Evolutionary conservation across 2,888 invertebrate species (phyloP).

Genomic region (Carterocephalus palaemon): DNA sequence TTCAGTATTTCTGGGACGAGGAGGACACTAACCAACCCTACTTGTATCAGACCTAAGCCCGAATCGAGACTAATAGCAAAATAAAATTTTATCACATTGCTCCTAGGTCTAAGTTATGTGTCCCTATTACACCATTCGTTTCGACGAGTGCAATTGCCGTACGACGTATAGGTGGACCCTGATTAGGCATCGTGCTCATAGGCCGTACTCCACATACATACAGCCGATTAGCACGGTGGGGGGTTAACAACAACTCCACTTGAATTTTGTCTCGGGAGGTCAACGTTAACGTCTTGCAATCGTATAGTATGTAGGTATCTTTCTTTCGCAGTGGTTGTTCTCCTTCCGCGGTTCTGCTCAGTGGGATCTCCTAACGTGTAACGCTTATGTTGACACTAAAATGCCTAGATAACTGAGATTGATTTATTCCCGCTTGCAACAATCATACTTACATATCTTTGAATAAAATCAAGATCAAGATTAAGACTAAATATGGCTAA

Average conservation of each 20-base stretch:
- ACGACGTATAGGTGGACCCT: constrained; percentile 10
- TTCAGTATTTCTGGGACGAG: constrained; percentile 22
- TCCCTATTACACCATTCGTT: constrained; percentile 14
- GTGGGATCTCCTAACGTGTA: constrained; percentile 4
- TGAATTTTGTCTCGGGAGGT: constrained; percentile 18
- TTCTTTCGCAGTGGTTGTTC: constrained; percentile 14
- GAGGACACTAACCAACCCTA: constrained; percentile 7
- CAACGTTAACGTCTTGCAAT: constrained; percentile 19
- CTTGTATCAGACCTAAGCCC: constrained; percentile 8
- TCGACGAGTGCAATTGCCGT: constrained; percentile 10
- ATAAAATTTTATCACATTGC: constrained; percentile 12
- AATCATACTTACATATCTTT: no score
- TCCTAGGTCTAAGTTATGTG: no score
- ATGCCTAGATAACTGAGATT: no score
- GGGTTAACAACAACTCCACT: constrained; percentile 18
- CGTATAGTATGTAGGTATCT: constrained; percentile 9
- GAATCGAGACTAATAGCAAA: constrained; percentile 11
- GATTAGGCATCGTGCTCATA: constrained; percentile 12
- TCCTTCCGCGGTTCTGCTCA: no score
- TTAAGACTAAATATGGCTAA: no score
- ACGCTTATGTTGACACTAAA: no score
- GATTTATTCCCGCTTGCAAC: no score
- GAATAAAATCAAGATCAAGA: no score
- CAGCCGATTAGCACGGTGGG: constrained; percentile 9
- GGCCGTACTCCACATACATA: constrained; percentile 15